Evolutionary conservation across 2,797 vertebrate genomes (phyloP).

Genomic region (Harpagifer antarcticus): DNA sequence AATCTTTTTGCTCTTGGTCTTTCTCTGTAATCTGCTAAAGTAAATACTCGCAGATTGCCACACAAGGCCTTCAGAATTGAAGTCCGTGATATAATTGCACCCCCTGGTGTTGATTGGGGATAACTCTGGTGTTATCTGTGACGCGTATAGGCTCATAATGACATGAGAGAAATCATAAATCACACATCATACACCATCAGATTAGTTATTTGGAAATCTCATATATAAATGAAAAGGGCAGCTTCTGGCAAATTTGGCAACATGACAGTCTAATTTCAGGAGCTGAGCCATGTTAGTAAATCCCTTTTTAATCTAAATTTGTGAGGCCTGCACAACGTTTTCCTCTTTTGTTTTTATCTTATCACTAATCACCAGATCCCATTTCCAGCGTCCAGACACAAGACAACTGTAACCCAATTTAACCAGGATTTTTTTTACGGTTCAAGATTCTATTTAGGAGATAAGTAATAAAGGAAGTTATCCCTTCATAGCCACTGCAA

Average conservation of each 20-base stretch:
- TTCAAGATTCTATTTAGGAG: not conserved
- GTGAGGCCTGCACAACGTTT: constrained; percentile 25
- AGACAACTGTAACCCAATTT: constrained; percentile 15
- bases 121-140: constrained; percentile 43
- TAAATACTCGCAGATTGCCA: constrained; percentile 60
- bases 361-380: constrained; percentile 29
- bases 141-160: constrained; percentile 46
- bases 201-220: constrained; percentile 31
- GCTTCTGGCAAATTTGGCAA: not conserved
- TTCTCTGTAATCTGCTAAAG: constrained; percentile 51
- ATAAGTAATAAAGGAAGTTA: not conserved
- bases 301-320: not conserved
- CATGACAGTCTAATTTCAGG: not conserved
- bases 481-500: not conserved
- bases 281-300: not conserved
- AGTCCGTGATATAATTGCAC: constrained; percentile 72
- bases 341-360: constrained; percentile 8
- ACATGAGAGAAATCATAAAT: constrained; percentile 44
- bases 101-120: constrained; percentile 74
- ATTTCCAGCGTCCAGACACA: constrained; percentile 5
- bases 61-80: constrained; percentile 52
- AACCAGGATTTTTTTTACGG: not conserved
- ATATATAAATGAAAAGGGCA: not conserved
- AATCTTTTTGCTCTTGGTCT: constrained; percentile 53
- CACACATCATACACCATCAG: constrained; percentile 32